A percentile compares a stretch with the other conserved stretches of the same genome.
These are phyloP conservation scores for Enteromius argenteus DNA, from an alignment of 2,797 vertebrate genomes.

Conservation along the genomic window DNA sequence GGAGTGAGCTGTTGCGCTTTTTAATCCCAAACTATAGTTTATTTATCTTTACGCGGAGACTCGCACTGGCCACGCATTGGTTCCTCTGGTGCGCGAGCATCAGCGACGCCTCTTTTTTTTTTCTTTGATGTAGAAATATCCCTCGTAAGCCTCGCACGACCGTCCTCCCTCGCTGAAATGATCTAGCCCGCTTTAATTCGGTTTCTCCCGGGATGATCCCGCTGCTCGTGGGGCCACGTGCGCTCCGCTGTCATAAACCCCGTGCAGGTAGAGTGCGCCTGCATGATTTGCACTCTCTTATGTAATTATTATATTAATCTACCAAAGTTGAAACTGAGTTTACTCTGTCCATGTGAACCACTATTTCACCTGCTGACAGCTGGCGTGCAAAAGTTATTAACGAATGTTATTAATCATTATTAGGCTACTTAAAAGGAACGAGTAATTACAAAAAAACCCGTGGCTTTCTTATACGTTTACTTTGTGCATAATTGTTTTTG, in stretches of 20 bases:
- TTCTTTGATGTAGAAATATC: neutral
- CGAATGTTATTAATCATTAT: neutral
- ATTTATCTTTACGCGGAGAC: conserved; percentile 15
- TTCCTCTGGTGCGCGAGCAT: neutral
- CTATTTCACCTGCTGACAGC: neutral
- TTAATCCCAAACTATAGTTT: neutral
- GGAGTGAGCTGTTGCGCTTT: neutral
- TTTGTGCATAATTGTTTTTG: neutral
- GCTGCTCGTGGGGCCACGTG: conserved; percentile 49
- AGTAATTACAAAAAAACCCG: neutral
- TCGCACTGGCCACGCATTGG: neutral
- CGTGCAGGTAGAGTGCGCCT: conserved; percentile 20
- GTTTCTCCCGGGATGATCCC: conserved; percentile 62
- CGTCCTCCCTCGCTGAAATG: conserved; percentile 42
- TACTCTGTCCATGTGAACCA: neutral
- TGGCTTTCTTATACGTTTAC: neutral
- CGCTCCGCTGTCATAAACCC: conserved; percentile 51
- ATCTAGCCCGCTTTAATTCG: conserved; percentile 52
- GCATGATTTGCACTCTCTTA: neutral
- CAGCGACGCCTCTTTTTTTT: neutral
- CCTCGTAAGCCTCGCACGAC: conserved; percentile 18
- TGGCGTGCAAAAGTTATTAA: neutral
- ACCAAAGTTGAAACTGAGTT: neutral
- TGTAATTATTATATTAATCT: conserved; percentile 5
- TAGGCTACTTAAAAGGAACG: neutral